Percentiles rank a stretch among this genome's conserved stretches.
phyloP scores from a whole-genome alignment of 1,140 invertebrate species.

The Brachionus rotundiformis region DNA sequence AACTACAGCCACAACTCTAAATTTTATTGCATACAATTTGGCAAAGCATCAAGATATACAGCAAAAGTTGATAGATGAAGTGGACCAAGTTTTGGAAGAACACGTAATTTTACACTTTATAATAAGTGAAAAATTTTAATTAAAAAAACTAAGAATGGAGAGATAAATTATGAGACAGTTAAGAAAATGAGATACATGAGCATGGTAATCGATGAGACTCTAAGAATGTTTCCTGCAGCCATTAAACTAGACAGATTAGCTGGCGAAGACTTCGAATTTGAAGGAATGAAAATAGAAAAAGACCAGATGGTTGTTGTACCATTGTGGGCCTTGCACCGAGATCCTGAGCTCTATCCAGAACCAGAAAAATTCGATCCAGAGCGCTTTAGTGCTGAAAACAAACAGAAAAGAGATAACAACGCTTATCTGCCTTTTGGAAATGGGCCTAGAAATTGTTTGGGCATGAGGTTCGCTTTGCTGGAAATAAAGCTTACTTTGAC shows the following conservation, averaged over 20 bases:
- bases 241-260: conserved; percentile 54
- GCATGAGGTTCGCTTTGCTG: conserved; percentile 70
- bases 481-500: conserved; percentile 70
- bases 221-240: conserved; percentile 56
- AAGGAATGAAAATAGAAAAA: conserved; percentile 60
- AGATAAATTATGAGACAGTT: conserved; percentile 68
- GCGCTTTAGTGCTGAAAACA: conserved; percentile 61
- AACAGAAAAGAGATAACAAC: conserved; percentile 56
- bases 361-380: conserved; percentile 71
- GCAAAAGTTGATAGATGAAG: conserved; percentile 66
- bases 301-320: conserved; percentile 70
- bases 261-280: conserved; percentile 56
- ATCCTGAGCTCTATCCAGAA: conserved; percentile 68
- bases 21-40: conserved; percentile 67
- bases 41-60: conserved; percentile 68
- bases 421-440: conserved; percentile 67
- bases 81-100: conserved; percentile 64
- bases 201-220: conserved; percentile 59
- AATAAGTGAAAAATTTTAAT: background rate
- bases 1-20: conserved; percentile 67
- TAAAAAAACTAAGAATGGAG: conserved; percentile 55
- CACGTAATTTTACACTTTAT: background rate
- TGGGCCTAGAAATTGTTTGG: conserved; percentile 68
- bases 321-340: conserved; percentile 69
- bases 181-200: conserved; percentile 68